Conservation (phyloP, 2,113 vertebrate genomes). For the Xiphias gladius region DNA sequence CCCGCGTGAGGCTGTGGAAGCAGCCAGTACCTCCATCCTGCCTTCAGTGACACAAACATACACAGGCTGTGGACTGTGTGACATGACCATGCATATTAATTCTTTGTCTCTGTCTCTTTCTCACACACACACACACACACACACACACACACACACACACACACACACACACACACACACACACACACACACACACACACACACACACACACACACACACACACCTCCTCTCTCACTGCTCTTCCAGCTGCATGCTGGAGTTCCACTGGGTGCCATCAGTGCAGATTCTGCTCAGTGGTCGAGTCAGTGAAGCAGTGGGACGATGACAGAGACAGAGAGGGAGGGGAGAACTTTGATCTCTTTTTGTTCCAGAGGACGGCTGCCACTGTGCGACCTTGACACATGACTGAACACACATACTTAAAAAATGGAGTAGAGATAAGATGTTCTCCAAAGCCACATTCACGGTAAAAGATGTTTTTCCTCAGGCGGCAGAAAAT, state of each 20-base stretch:
- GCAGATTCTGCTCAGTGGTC: slow-evolving; percentile 63
- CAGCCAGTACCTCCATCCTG: slow-evolving; percentile 56
- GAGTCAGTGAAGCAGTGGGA: slow-evolving; percentile 69
- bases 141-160: slow-evolving; percentile 22
- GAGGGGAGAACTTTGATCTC: slow-evolving; percentile 45
- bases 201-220: slow-evolving; percentile 23
- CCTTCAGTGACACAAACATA: slow-evolving; percentile 59
- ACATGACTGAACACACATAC: slow-evolving; percentile 18
- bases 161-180: slow-evolving; percentile 11
- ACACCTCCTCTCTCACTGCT: slow-evolving; percentile 38
- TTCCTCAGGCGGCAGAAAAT: not conserved
- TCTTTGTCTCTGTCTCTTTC: slow-evolving; percentile 14
- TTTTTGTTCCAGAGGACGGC: slow-evolving; percentile 37
- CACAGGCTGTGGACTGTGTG: slow-evolving; percentile 35
- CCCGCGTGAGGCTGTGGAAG: slow-evolving; percentile 68
- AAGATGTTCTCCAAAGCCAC: not conserved
- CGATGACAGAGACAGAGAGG: slow-evolving; percentile 26
- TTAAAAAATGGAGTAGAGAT: not conserved
- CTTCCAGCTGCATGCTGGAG: slow-evolving; percentile 78
- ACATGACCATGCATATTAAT: slow-evolving; percentile 33
- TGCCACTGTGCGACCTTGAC: slow-evolving; percentile 52
- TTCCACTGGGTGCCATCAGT: slow-evolving; percentile 73
- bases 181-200: slow-evolving; percentile 9
- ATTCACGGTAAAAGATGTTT: not conserved
- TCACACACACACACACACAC: not conserved